Conservation (phyloP, 2,113 vertebrate species). For the Columbina picui region DNA sequence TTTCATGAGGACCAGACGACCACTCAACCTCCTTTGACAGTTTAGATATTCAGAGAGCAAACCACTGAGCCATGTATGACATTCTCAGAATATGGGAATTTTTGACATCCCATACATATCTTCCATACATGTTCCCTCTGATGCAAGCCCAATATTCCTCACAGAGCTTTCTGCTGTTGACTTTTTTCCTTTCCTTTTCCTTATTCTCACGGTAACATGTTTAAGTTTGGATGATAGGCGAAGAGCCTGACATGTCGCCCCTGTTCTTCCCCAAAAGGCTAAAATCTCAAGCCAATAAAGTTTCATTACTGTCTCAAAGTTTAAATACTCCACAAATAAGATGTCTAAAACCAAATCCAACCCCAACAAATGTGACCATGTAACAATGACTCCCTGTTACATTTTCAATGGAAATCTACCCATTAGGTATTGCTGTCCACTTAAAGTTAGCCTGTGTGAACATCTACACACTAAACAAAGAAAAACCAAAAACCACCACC, state of each 20-base stretch:
- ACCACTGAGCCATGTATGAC: not conserved
- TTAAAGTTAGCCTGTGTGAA: not conserved
- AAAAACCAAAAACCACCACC: too few species aligned
- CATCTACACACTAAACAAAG: not conserved
- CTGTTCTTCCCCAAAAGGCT: not conserved
- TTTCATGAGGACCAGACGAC: not conserved
- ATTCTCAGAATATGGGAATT: not conserved
- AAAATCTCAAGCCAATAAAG: not conserved
- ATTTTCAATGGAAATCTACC: not conserved
- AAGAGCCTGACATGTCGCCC: not conserved
- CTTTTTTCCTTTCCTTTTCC: not conserved
- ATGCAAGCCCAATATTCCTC: not conserved
- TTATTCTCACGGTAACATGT: not conserved
- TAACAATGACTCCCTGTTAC: not conserved
- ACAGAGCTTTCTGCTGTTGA: not conserved
- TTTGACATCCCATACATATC: not conserved
- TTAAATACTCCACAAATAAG: not conserved
- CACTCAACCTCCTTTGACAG: fast-evolving
- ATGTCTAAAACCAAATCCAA: not conserved
- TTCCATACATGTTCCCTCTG: not conserved
- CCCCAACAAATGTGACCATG: not conserved
- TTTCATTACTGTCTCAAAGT: not conserved
- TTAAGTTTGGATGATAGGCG: not conserved
- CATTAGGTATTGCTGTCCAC: not conserved
- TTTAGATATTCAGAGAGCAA: not conserved